Conservation (phyloP, 2,888 invertebrate species). For the Epistrophella euchroma region DNA sequence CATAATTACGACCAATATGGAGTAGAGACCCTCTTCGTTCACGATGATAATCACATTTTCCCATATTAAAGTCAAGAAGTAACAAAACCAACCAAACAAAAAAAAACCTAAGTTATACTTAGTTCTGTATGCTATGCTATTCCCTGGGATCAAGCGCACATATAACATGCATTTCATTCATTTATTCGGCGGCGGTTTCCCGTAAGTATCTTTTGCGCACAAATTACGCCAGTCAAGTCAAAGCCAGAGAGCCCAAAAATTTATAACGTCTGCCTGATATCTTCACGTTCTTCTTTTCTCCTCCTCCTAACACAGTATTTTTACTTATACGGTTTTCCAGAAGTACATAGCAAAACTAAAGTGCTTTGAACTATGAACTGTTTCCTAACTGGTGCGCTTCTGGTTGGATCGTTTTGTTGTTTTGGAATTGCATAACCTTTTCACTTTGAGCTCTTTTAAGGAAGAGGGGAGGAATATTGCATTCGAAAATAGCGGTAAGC, state of each 20-base stretch:
- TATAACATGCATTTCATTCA: constrained; percentile 63
- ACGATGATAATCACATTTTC: constrained; percentile 61
- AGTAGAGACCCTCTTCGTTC: constrained; percentile 17
- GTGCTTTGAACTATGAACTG: constrained; percentile 75
- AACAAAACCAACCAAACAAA: constrained; percentile 14
- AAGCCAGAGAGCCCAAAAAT: constrained; percentile 22
- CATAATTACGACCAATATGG: constrained; percentile 54
- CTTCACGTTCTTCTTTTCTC: constrained; percentile 5
- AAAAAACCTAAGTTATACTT: constrained; percentile 59
- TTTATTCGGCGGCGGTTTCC: constrained; percentile 65
- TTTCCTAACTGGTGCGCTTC: constrained; percentile 66
- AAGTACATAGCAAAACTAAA: constrained; percentile 60
- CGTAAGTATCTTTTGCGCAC: constrained; percentile 54
- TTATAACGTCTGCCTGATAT: constrained; percentile 39
- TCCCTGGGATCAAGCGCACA: constrained; percentile 60
- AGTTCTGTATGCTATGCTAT: constrained; percentile 59
- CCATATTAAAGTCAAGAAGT: constrained; percentile 61
- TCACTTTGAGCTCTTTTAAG: constrained; percentile 27
- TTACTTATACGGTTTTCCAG: constrained; percentile 38
- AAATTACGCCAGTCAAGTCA: constrained; percentile 57
- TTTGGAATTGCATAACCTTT: constrained; percentile 69
- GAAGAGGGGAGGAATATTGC: constrained; percentile 6
- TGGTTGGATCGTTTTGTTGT: constrained; percentile 55
- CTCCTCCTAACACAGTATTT: constrained; percentile 11
- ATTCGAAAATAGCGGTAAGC: constrained; percentile 48